Base-by-base conservation (phyloP, 2,113 vertebrate genomes). In the Paedocypris sp. region DNA sequence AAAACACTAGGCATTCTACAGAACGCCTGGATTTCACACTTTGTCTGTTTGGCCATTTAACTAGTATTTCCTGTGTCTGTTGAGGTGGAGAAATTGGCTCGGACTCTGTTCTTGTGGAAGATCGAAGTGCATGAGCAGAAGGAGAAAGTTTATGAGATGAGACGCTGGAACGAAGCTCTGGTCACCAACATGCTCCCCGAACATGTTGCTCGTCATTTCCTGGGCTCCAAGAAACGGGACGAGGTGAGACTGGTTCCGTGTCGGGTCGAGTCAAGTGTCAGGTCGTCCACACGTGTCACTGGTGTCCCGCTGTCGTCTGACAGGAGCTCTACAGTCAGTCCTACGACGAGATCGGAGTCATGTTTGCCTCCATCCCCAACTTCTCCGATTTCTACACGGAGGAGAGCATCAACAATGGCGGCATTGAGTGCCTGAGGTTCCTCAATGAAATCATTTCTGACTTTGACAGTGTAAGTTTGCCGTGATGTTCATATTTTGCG, bases 361-460 rank as follows among this genome's bases (percentile, higher is more conserved):
- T 98, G 94, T 98, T 98, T 1, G 94, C 94, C n/a, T 98, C 94
- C 0, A 88, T 98, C 54, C 94, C 94, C 45, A 97, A 98, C 77
- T 98, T 98, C 1, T 92, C 93, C 0, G 94, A 97, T 76, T 98
- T 98, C 76, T 98, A 98, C 79, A 98, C 94, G 0, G 94, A 98
- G 70, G 94, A 97, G 74, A 97, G 90, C 80, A 93, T 98, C 82
- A 98, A 98, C 60, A 98, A 98, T 0, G 92, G 93, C 0, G 94
- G 94, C 23, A 97, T 98, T 0, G 94, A 97, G 72, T 97, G 94
- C 60, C 80, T 97, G 62, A 86, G 94, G 36, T 96, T 98, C 80
- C 93, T 97, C 72, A 97, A 97, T 0, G 94, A 98, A 82, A 98
- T 97, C 75, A 98, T 97, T 81, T 97, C 94, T 0, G 94, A 98